Base-by-base conservation (phyloP, 2,113 vertebrate species). In the Pluvianellus socialis region DNA sequence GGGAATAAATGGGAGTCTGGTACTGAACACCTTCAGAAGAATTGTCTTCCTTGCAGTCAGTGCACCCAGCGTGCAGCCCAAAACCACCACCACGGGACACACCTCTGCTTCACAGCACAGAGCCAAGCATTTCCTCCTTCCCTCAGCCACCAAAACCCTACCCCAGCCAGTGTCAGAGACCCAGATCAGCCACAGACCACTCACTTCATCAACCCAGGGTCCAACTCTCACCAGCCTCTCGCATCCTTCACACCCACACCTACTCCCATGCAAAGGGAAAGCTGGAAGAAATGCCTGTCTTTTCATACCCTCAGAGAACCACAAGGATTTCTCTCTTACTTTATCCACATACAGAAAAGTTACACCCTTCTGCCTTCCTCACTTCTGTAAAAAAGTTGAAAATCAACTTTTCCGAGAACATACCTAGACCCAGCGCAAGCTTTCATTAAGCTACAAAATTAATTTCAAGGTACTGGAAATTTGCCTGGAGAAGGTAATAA, bases 71-170 rank as follows among this genome's bases (percentile, higher is more conserved):
- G 15, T 14, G 44, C 44, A 44, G 18, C 10, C 7, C 20, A 49
- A 24, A 91, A 44, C n/a, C 45, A n/a, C 0, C 1, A 55, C 55
- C 3, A 1, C 1, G 1, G 58, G 58, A 62, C 20, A 40, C 38
- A 66, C 8, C 44, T 52, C 68, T 53, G 75, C 44, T 47, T 44
- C 58, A 38, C 30, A 61, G 52, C 23, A 55, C 22, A 45, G 53
- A 67, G 12, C 6, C 23, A 30, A 59, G 59, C 53, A 38, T 12
- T 62, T 73, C 35, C 49, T 83, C 42, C 42, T 50, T 33, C 5
- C 5, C 26, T 28, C 49, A 42, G 67, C 49, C 42, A 65, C 40
- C 62, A 75, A 65, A 65, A 7, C 16, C 13, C 19, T 52, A 47
- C 9, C 32, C 4, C 42, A n/a, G 20, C 7, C 49, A 47, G 8